Conservation (phyloP, 2,797 vertebrate species). For the Buphagus erythrorhynchus region DNA sequence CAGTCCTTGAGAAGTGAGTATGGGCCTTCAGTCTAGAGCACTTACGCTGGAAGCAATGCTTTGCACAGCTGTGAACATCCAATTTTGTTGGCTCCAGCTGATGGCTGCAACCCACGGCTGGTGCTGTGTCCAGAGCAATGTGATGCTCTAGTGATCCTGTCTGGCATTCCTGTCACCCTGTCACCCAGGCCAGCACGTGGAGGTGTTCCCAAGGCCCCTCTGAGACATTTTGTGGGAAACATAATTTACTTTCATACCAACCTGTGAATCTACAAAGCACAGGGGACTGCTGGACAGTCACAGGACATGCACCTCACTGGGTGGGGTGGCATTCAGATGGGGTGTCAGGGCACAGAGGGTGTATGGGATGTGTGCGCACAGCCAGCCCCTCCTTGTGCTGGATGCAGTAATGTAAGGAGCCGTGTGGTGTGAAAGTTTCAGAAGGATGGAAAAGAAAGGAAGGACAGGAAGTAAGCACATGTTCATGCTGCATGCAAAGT, state of each 20-base stretch:
- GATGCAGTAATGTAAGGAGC: background rate
- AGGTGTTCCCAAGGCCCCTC: background rate
- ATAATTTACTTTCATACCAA: background rate
- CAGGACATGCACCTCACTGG: fast-evolving
- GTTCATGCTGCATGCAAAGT: background rate
- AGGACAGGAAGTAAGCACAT: background rate
- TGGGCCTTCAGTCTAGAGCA: background rate
- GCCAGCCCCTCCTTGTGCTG: background rate
- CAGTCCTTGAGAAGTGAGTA: background rate
- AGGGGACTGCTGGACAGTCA: background rate
- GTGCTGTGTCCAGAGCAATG: background rate
- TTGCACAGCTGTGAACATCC: background rate
- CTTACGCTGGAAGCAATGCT: background rate
- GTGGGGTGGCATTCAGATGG: fast-evolving
- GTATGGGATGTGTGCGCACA: fast-evolving
- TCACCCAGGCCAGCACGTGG: fast-evolving
- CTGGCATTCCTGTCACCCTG: background rate
- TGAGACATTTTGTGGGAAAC: fast-evolving
- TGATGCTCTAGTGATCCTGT: background rate
- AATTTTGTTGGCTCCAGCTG: background rate
- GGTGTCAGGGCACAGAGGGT: fast-evolving
- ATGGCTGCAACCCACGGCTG: fast-evolving
- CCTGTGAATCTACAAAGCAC: background rate
- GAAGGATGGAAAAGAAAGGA: background rate
- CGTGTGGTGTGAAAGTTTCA: background rate